Conservation (phyloP, 2,888 invertebrate species). For the Phaonia tiefii region DNA sequence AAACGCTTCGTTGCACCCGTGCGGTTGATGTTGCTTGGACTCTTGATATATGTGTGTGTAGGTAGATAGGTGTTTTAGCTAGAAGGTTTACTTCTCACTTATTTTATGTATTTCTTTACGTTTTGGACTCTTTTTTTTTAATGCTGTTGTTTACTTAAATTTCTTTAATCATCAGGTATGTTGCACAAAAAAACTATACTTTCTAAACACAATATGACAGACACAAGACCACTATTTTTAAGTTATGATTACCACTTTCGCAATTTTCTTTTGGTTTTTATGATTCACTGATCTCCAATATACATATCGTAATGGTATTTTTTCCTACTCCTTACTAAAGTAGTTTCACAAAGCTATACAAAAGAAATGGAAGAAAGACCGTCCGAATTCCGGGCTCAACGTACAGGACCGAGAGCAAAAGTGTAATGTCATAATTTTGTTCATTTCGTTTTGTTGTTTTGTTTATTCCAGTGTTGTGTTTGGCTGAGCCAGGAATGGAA, state of each 20-base stretch:
- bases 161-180: not conserved
- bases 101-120: conserved; percentile 25
- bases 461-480: conserved; percentile 33
- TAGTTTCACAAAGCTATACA: conserved; percentile 31
- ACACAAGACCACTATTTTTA: not conserved
- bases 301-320: not conserved
- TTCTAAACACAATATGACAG: not conserved
- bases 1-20: conserved; percentile 63
- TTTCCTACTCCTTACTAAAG: conserved; percentile 15
- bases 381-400: conserved; percentile 10
- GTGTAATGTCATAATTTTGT: conserved; percentile 42
- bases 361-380: conserved; percentile 5
- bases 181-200: too few species aligned
- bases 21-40: conserved; percentile 7
- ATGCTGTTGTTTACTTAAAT: not conserved
- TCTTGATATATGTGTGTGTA: conserved; percentile 13
- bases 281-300: too few species aligned
- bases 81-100: conserved; percentile 1
- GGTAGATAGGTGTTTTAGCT: conserved; percentile 1
- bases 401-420: conserved; percentile 47
- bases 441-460: conserved; percentile 29
- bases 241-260: too few species aligned
- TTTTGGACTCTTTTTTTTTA: not conserved
- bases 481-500: too few species aligned
- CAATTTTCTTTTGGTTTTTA: too few species aligned